Evolutionary conservation across 2,113 vertebrate genomes (phyloP), one percentile per base, ranked within the genome.

Genomic region (Cricetomys ansorgei): DNA sequence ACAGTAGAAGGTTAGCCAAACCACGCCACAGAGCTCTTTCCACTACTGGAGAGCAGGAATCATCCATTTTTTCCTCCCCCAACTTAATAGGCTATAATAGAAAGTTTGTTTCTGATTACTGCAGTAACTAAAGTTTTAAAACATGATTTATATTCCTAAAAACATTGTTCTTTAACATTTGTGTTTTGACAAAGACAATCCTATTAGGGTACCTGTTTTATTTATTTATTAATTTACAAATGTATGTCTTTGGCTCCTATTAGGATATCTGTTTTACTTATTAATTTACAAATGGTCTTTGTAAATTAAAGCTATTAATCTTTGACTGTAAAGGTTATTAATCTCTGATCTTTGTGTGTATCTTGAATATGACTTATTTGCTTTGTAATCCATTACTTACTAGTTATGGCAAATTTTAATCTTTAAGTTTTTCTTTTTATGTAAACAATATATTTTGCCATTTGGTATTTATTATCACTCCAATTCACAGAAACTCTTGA

Each of bases 221-320:
- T 10, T 77, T 79, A 70, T 10, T 85, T 87, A 53, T 55, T 73
- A 72, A 48, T 87, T 94, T 95, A 69, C 19, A 70, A 79, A 69
- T 59, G 50, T n/a, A n/a, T 73, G 15, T 11, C 17, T 17, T 79
- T 95, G 62, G 45, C 13, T 67, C 70, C 15, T 87, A 65, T 69
- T 92, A 17, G 43, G 3, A 43, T 96, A 62, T 79, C 93, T 95
- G 12, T 29, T 89, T 87, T 69, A 70, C 6, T 91, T 91, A 59
- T 55, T 73, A 77, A 50, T 83, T 93, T 95, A 69, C 29, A 79
- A 69, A 81, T 1, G 0, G 59, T 80, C 23, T 88, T 80, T 92
- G 10, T 85, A 89, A 88, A 91, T 85, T 88, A 50, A 77, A 4
- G 55, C 25, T 72, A 62, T 86, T 81, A 85, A 88, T 29, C 34